phyloP scores from a whole-genome alignment of 2,113 vertebrate genomes.

The Corythaixoides concolor region DNA sequence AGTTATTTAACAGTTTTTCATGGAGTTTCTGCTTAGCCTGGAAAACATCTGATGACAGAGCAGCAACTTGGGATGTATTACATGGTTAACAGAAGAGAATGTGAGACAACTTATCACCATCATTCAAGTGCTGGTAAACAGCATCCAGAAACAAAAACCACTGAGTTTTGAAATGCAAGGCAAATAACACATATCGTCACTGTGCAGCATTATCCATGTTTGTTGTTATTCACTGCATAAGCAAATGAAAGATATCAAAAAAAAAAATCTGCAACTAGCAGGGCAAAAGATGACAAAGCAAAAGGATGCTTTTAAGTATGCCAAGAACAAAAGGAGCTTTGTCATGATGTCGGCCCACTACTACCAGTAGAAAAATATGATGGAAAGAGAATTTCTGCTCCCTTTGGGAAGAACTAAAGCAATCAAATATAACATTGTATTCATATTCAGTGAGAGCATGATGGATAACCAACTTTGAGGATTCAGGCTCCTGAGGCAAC shows the following conservation, averaged over 20 bases:
- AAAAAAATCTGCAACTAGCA: neutral
- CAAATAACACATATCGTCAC: neutral
- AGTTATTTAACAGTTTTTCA: neutral
- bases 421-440: neutral
- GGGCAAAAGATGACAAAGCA: neutral
- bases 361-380: neutral
- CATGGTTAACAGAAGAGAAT: neutral
- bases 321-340: neutral
- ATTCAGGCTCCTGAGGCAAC: neutral
- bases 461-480: neutral
- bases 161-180: neutral
- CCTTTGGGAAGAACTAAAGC: neutral
- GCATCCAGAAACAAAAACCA: neutral
- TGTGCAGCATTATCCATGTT: neutral
- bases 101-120: neutral
- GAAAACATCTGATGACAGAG: neutral
- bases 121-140: neutral
- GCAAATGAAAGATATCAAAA: neutral
- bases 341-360: neutral
- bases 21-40: neutral
- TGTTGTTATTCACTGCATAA: neutral
- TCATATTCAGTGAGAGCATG: neutral
- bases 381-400: neutral
- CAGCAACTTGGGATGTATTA: neutral
- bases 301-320: neutral